Percentiles rank a stretch among this genome's conserved stretches.
phyloP scores from a whole-genome alignment of 2,797 vertebrate species.

The Phrynocephalus guinanensis region DNA sequence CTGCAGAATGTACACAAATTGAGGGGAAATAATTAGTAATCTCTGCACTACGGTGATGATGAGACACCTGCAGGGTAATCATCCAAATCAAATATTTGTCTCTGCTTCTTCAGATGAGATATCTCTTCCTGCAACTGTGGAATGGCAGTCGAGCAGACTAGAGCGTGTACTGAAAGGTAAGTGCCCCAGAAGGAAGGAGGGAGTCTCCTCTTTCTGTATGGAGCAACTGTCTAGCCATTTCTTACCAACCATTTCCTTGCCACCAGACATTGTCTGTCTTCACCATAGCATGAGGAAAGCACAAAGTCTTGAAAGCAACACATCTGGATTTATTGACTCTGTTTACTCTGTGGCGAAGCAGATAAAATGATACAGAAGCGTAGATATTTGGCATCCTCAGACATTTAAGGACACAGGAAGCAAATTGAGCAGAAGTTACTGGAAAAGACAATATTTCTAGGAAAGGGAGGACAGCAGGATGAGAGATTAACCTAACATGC shows the following conservation, averaged over 20 bases:
- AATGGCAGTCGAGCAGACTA: constrained; percentile 61
- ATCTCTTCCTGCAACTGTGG: constrained; percentile 68
- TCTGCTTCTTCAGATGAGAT: constrained; percentile 70
- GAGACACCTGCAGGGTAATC: constrained; percentile 81
- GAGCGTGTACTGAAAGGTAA: constrained; percentile 64
- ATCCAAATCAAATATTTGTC: constrained; percentile 82
- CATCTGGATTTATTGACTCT: not conserved
- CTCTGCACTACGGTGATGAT: constrained; percentile 68
- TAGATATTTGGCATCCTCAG: not conserved
- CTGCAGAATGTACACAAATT: constrained; percentile 54
- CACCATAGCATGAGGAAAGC: not conserved
- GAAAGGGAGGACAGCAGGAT: no score
- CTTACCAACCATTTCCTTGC: not conserved
- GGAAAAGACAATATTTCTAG: no score
- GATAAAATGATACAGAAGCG: not conserved
- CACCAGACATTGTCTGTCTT: not conserved
- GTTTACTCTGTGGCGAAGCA: not conserved
- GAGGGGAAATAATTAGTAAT: constrained; percentile 76
- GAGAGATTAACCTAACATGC: no score
- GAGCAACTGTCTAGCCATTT: not conserved
- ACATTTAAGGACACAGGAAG: not conserved
- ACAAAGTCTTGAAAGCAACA: not conserved
- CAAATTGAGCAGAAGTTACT: not conserved
- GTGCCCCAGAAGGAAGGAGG: constrained; percentile 7
- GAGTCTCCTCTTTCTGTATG: not conserved